These are phyloP conservation scores for Strigops habroptila DNA, from an alignment of 2,113 vertebrate genomes.

Conservation along the genomic window DNA sequence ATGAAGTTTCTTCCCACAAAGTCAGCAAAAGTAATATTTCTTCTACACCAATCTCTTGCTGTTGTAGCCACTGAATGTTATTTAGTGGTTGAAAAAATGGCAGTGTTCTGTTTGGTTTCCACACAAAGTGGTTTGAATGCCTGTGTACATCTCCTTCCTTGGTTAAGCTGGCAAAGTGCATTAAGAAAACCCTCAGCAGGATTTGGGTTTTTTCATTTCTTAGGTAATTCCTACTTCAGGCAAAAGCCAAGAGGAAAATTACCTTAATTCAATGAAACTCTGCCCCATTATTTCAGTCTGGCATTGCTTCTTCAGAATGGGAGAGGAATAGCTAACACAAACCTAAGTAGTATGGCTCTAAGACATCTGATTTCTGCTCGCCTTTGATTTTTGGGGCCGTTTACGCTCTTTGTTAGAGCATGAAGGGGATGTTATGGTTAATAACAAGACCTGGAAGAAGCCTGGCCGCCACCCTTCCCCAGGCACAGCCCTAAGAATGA, in stretches of 20 bases:
- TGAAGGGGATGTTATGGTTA: background rate
- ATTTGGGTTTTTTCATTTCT: fast-evolving
- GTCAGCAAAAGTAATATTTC: background rate
- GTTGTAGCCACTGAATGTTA: background rate
- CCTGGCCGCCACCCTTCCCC: background rate
- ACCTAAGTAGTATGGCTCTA: background rate
- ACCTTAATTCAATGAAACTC: background rate
- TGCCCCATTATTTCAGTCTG: background rate
- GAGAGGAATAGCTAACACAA: background rate
- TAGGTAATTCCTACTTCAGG: background rate
- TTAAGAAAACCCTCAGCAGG: background rate
- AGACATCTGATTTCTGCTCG: background rate
- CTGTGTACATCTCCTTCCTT: background rate
- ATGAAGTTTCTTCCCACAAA: background rate
- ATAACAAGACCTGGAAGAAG: background rate
- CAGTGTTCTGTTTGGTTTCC: background rate
- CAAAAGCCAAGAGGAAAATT: background rate
- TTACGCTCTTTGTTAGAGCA: background rate
- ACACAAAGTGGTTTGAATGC: background rate
- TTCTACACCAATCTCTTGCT: background rate
- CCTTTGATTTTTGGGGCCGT: background rate
- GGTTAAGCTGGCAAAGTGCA: background rate
- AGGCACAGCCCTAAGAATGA: background rate
- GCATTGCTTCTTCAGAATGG: background rate
- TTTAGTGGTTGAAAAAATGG: background rate